Base-by-base conservation (phyloP, 2,888 invertebrate species). In the Torymus auratus region DNA sequence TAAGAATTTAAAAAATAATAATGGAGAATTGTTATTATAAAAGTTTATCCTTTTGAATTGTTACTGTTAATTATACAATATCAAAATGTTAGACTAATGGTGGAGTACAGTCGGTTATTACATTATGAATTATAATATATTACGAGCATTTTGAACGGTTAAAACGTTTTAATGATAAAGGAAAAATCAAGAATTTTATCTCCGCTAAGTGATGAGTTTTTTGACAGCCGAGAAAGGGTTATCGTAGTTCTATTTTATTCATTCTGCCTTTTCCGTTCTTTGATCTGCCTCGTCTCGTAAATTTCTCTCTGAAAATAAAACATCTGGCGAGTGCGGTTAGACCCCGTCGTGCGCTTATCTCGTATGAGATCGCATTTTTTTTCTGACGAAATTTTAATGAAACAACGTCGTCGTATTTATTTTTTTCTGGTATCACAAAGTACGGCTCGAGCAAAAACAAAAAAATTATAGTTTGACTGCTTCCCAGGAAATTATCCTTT, bases 291-390 rank as follows among this genome's bases (percentile, higher is more conserved):
- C 41, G 20, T 55, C 64, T 62, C 53, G 61, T 68, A 62, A 69
- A 76, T 76, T 73, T 61, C 2, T 11, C 62, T 28, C 76, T 69
- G 70, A 70, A 77, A 77, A 70, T 77, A 77, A 77, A 77, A 69
- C 77, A 70, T 77, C 77, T 77, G 69, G 64, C 53, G 58, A 67
- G 50, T 58, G 68, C 61, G 61, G 61, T 68, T 62, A 41, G 69
- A n/a, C n/a, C 3, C 58, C 70, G 61, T 64, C 64, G 56, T 62
- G 41, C 20, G 55, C 60, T 75, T 75, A 74, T 65, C 74, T 58
- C 23, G n/a, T 17, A 5, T 23, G 60, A 15, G 67, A 74, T 58
- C 41, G 15, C 50, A 67, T 67, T 74, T 74, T 67, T 67, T 20
- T 60, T 15, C n/a, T 50, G n/a, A 58, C n/a, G 2, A 5, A 7